Base-by-base conservation (phyloP, 2,797 vertebrate species). In the Semotilus atromaculatus region DNA sequence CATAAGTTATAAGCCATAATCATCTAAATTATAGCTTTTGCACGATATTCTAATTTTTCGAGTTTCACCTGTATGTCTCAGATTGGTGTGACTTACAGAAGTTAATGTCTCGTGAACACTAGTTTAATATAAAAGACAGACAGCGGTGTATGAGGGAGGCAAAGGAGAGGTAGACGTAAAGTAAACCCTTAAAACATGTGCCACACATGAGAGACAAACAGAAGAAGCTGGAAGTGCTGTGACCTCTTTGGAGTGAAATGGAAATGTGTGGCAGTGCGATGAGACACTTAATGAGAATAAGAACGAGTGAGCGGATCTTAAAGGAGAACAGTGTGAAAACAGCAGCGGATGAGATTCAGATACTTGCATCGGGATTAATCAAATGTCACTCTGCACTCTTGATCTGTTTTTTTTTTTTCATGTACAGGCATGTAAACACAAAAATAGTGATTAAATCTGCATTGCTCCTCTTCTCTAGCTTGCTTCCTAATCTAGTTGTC, bases 221-320 rank as follows among this genome's bases (percentile, higher is more conserved):
- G 83, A 74, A 75, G 80, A 85, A 58, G 82, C 60, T 26, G 7
- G 71, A 88, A 82, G 82, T 85, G 82, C 77, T 83, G 90, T 94
- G 93, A 94, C 92, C 93, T 94, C 88, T 94, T 93, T 93, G 85
- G 91, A 90, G 92, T 93, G 93, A 94, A 94, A 94, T 94, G 93
- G 93, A 94, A 94, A 93, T 90, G 85, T 87, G 85, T 86, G 75
- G 68, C 75, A 80, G 89, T 86, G 87, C 45, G 34, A 88, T 92
- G 91, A 91, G 40, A 81, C 92, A 84, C 91, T 86, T 84, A 87
- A 87, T 87, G 84, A 86, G 75, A 85, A 66, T 62, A 36, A 68
- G 53, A 86, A 62, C 26, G 64, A 85, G 70, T 72, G 82, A 86
- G 70, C 68, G 19, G 82, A 68, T 82, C 80, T 90, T 86, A 93